A percentile compares a stretch with the other conserved stretches of the same genome.
Evolutionary conservation across 2,113 vertebrate species (phyloP).

Genomic region (Ictalurus punctatus): DNA sequence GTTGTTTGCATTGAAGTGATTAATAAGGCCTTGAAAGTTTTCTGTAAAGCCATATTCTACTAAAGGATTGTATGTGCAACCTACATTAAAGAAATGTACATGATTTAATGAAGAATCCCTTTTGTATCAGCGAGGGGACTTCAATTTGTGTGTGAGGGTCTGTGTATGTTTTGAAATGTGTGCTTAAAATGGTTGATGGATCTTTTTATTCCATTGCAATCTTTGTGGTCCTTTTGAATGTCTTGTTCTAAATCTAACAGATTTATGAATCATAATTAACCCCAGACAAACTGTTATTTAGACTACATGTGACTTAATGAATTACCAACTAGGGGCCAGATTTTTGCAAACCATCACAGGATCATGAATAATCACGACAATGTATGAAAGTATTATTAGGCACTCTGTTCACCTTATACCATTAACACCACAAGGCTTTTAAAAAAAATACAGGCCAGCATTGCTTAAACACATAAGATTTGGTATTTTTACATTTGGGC

Average conservation of each 20-base stretch:
- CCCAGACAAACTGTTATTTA: neutral
- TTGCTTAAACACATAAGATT: neutral
- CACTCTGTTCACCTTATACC: neutral
- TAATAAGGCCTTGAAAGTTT: constrained; percentile 34
- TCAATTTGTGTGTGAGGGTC: neutral
- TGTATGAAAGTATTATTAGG: neutral
- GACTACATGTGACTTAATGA: constrained; percentile 30
- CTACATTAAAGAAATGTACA: constrained; percentile 26
- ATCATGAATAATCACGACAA: constrained; percentile 37
- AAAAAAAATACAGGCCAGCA: neutral
- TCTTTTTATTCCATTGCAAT: neutral
- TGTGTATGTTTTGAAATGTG: neutral
- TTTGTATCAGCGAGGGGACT: neutral
- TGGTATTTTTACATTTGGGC: neutral
- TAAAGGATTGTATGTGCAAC: constrained; percentile 33
- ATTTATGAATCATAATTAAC: neutral
- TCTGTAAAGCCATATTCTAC: constrained; percentile 53
- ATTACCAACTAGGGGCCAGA: neutral
- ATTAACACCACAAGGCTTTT: neutral
- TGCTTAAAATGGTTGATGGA: constrained; percentile 4
- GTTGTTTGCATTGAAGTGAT: constrained; percentile 18
- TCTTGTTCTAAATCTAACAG: neutral
- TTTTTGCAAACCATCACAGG: neutral
- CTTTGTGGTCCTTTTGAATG: neutral
- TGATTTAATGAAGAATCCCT: neutral